Evolutionary conservation across 1,140 invertebrate species (phyloP).

Genomic region (Mercenaria mercenaria): DNA sequence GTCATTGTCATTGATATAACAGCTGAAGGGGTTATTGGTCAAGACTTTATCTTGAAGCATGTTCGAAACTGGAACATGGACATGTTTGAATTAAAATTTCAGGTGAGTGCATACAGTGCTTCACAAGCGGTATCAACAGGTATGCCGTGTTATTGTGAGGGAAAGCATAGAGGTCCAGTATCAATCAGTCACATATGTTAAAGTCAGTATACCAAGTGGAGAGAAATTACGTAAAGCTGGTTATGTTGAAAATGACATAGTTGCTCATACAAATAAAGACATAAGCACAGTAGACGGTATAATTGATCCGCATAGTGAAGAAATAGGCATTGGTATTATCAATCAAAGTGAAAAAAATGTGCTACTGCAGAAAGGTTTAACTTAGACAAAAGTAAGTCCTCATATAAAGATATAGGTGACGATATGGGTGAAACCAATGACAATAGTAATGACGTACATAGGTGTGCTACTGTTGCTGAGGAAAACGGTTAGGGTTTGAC

Average conservation of each 20-base stretch:
- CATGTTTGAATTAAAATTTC: background rate
- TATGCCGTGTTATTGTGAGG: background rate
- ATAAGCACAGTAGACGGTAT: background rate
- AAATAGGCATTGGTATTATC: background rate
- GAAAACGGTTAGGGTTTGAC: too few relatives aligned
- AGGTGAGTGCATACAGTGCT: background rate
- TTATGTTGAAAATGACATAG: background rate
- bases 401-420: background rate
- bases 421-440: background rate
- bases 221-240: background rate
- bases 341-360: background rate
- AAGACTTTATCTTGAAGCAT: background rate
- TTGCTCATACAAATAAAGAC: too few relatives aligned
- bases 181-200: background rate
- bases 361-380: background rate
- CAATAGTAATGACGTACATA: background rate
- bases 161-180: background rate
- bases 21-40: background rate
- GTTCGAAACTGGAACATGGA: background rate
- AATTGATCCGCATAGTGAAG: background rate
- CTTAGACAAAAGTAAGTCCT: background rate
- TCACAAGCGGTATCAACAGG: background rate
- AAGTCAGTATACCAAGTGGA: background rate
- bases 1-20: background rate
- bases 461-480: too few relatives aligned